phyloP scores from a whole-genome alignment of 2,113 vertebrate species.

The Nycticryphes semicollaris region DNA sequence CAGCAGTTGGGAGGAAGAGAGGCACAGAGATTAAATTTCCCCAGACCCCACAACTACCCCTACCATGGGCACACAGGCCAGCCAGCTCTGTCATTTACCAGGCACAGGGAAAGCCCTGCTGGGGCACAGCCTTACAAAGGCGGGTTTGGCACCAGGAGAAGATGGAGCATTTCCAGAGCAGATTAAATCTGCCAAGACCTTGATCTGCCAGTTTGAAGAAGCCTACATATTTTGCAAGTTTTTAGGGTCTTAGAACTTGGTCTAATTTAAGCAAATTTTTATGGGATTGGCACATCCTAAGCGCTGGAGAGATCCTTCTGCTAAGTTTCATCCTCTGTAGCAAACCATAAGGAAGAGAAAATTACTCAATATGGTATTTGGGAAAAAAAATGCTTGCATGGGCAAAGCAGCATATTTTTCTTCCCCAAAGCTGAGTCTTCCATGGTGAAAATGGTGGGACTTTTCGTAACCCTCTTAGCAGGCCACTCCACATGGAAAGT shows the following conservation, averaged over 20 bases:
- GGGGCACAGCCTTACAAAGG: not conserved
- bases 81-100: not conserved
- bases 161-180: constrained; percentile 27
- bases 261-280: constrained; percentile 42
- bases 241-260: constrained; percentile 36
- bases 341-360: constrained; percentile 18
- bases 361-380: constrained; percentile 6
- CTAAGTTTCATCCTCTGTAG: constrained; percentile 3
- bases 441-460: not conserved
- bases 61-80: not conserved
- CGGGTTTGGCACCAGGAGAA: not conserved
- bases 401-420: not conserved
- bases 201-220: constrained; percentile 31
- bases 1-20: not conserved
- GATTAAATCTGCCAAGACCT: constrained; percentile 37
- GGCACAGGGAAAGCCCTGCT: not conserved
- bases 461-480: not conserved
- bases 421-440: not conserved
- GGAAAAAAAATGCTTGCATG: not conserved
- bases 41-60: not conserved
- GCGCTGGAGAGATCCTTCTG: constrained; percentile 21
- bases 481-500: not conserved
- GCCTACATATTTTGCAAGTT: constrained; percentile 32
- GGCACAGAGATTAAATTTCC: not conserved
- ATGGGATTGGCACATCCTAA: constrained; percentile 26